These are phyloP conservation scores for Eupleurogrammus muticus DNA, from an alignment of 2,797 vertebrate species.

Conservation along the genomic window DNA sequence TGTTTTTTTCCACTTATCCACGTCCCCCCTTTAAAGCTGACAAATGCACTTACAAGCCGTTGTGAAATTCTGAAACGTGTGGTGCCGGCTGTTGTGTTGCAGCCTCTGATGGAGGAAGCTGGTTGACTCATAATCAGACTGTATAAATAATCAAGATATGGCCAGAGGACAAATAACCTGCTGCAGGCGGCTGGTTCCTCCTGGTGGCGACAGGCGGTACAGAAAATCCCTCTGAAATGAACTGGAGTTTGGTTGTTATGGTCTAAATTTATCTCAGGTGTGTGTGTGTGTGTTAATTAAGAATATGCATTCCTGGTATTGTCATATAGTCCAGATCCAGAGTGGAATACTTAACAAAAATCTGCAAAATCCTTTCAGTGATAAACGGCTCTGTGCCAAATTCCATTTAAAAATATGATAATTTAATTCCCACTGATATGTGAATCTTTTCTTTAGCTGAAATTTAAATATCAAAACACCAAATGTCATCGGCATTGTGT, in stretches of 20 bases:
- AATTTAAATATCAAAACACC: background rate
- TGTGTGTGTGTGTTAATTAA: background rate
- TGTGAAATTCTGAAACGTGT: background rate
- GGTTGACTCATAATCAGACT: slow-evolving; percentile 56
- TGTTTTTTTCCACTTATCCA: too few relatives aligned
- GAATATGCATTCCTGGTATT: background rate
- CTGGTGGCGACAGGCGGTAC: slow-evolving; percentile 48
- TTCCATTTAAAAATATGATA: background rate
- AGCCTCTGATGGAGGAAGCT: slow-evolving; percentile 36
- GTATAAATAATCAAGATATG: background rate
- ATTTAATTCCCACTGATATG: background rate
- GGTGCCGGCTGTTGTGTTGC: background rate
- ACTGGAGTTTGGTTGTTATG: background rate
- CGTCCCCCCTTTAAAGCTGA: background rate
- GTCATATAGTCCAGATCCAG: background rate
- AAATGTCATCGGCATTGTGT: slow-evolving; percentile 15
- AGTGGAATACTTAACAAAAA: slow-evolving; percentile 1
- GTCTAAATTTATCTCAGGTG: too few relatives aligned
- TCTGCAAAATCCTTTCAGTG: background rate
- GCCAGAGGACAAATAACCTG: slow-evolving; percentile 34
- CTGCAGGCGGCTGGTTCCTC: slow-evolving; percentile 46
- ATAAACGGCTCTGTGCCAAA: background rate
- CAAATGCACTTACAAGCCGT: background rate
- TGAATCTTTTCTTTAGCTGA: background rate
- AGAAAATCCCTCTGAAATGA: background rate